These are phyloP conservation scores for Drosophila triauraria DNA, from an alignment of 1,140 invertebrate genomes.

Conservation along the genomic window DNA sequence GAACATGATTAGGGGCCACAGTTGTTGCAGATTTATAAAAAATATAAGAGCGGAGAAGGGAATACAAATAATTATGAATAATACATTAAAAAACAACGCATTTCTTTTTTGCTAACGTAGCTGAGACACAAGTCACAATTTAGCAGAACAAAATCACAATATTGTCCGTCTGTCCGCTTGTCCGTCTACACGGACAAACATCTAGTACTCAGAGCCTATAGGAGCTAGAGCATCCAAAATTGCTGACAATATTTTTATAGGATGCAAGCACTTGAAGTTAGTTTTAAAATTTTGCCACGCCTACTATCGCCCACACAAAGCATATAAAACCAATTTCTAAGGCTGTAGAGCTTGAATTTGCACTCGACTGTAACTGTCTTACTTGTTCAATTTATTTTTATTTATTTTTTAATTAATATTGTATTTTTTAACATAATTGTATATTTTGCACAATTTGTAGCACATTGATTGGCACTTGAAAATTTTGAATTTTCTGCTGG, in stretches of 20 bases:
- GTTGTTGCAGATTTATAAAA: slow-evolving; percentile 18
- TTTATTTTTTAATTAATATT: slow-evolving; percentile 1
- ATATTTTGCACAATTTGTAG: slow-evolving; percentile 38
- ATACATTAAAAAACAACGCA: slow-evolving; percentile 12
- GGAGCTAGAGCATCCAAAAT: not conserved
- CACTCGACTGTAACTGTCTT: no score
- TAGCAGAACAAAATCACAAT: not conserved
- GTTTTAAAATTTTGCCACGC: not conserved
- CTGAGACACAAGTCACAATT: slow-evolving; percentile 8
- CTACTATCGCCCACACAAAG: not conserved
- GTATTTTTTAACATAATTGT: slow-evolving; percentile 6
- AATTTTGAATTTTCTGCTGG: slow-evolving; percentile 21
- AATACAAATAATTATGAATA: not conserved
- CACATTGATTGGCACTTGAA: slow-evolving; percentile 23
- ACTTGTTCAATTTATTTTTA: not conserved
- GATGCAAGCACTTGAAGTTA: no score
- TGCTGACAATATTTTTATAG: not conserved
- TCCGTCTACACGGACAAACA: not conserved
- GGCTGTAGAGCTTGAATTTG: not conserved
- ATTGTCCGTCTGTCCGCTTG: not conserved
- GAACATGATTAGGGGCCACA: slow-evolving; percentile 23
- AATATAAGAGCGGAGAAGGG: not conserved
- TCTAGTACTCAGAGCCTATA: not conserved
- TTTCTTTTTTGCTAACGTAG: slow-evolving; percentile 11
- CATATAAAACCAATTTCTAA: not conserved